A percentile compares a stretch with the other conserved stretches of the same genome.
These are phyloP conservation scores for Orchestes rusci DNA, from an alignment of 2,888 invertebrate species.

Conservation along the genomic window DNA sequence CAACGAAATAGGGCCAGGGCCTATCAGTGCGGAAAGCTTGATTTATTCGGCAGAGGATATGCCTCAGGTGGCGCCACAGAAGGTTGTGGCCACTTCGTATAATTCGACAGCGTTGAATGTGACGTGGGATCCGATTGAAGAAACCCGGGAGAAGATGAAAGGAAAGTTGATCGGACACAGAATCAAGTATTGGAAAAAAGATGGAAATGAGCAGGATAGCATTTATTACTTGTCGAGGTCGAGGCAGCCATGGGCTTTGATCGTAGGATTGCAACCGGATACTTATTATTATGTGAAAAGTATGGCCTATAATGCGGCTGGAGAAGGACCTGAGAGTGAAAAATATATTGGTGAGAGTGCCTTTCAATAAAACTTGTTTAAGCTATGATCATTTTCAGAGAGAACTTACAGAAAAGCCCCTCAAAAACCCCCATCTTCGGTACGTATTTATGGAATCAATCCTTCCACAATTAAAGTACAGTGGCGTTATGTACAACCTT, in stretches of 20 bases:
- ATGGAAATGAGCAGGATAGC: slow-evolving; percentile 65
- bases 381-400: slow-evolving; percentile 45
- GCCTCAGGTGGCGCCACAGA: slow-evolving; percentile 85
- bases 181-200: slow-evolving; percentile 87
- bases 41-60: slow-evolving; percentile 87
- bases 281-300: slow-evolving; percentile 88
- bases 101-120: slow-evolving; percentile 92
- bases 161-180: slow-evolving; percentile 65
- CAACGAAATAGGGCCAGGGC: slow-evolving; percentile 76
- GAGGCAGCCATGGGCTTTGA: slow-evolving; percentile 76
- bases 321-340: slow-evolving; percentile 94
- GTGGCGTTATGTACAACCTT: slow-evolving; percentile 91
- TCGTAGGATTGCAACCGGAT: slow-evolving; percentile 88
- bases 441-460: slow-evolving; percentile 74
- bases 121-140: slow-evolving; percentile 81
- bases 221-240: slow-evolving; percentile 81
- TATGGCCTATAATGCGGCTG: slow-evolving; percentile 94
- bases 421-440: slow-evolving; percentile 89
- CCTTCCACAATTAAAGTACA: slow-evolving; percentile 81
- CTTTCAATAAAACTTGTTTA: neutral
- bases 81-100: slow-evolving; percentile 67
- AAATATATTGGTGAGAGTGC: slow-evolving; percentile 56
- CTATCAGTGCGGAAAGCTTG: slow-evolving; percentile 65
- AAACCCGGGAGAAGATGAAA: slow-evolving; percentile 73
- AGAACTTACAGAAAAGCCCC: slow-evolving; percentile 88